Evolutionary conservation across 2,113 vertebrate genomes (phyloP), one percentile per base, ranked within the genome.

Genomic region (Hemibagrus wyckioides): DNA sequence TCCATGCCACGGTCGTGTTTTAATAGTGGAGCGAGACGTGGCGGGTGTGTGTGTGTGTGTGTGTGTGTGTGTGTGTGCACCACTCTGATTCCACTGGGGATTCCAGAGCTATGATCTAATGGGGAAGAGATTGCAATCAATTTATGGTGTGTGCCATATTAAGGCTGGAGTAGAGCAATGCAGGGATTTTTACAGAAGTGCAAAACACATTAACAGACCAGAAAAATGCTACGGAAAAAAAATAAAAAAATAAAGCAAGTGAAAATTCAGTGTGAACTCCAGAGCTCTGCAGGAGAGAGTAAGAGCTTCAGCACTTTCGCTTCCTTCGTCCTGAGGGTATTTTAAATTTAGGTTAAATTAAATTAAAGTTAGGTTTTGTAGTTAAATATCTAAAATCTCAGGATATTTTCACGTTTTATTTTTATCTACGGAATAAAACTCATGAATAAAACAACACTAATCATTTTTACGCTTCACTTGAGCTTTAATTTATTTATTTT

Each of bases 71-170:
- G 73, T 93, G 92, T 93, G 90, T 75, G 56, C 89, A 90, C 90
- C 93, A 93, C 88, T 90, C 90, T 52, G 88, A 92, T 92, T 92
- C 92, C 89, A 88, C 75, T 92, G 91, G 87, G 92, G 93, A 94
- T 94, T 90, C 91, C 92, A 93, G 90, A 92, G 93, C 92, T 90
- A 89, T 94, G 92, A 94, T 90, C 93, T 92, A 92, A 94, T 85
- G 87, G 76, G 89, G 84, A 86, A 93, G 88, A 92, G 92, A 92
- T 90, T 90, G 88, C 82, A 71, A 57, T 91, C 85, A 83, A 87
- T 86, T 87, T 90, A 90, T 91, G 80, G 90, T 93, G 90, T 91
- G 89, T 91, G 93, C 88, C 90, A 89, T 89, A 86, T 56, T 91
- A 92, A 90, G 59, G 44, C 67, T 77, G 4, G 41, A 21, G 36